These are phyloP conservation scores for Nothobranchius kuhntae DNA, from an alignment of 2,113 vertebrate species.

Conservation along the genomic window DNA sequence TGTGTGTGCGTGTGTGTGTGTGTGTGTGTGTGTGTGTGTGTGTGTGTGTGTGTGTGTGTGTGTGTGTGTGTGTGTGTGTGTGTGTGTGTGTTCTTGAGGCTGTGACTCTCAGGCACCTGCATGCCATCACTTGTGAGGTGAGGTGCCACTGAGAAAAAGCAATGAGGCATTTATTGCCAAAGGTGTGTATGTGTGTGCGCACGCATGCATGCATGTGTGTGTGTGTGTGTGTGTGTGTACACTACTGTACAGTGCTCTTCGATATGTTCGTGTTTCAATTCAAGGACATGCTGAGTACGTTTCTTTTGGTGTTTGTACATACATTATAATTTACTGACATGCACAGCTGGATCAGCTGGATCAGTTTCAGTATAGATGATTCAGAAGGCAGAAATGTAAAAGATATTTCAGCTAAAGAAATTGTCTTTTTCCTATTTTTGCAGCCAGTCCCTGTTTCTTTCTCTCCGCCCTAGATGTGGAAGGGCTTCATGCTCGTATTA, in stretches of 20 bases:
- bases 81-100: constrained; percentile 22
- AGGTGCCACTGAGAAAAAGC: constrained; percentile 52
- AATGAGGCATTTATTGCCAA: constrained; percentile 32
- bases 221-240: no score
- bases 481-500: constrained; percentile 43
- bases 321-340: neutral
- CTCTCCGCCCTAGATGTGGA: constrained; percentile 35
- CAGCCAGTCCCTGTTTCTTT: constrained; percentile 25
- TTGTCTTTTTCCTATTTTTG: constrained; percentile 34
- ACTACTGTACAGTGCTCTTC: neutral
- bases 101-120: constrained; percentile 28
- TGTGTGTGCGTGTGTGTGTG: constrained; percentile 22
- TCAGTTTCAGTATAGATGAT: no score
- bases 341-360: no score
- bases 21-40: constrained; percentile 5
- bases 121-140: constrained; percentile 62
- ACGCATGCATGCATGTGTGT: no score
- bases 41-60: no score
- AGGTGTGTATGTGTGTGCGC: constrained; percentile 25
- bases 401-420: constrained; percentile 17
- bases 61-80: constrained; percentile 29
- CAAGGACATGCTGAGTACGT: neutral
- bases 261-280: neutral
- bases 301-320: neutral
- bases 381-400: no score